Percentiles rank a stretch among this genome's conserved stretches.
phyloP scores from a whole-genome alignment of 2,888 invertebrate genomes.

The Hydrotaea diabolus region DNA sequence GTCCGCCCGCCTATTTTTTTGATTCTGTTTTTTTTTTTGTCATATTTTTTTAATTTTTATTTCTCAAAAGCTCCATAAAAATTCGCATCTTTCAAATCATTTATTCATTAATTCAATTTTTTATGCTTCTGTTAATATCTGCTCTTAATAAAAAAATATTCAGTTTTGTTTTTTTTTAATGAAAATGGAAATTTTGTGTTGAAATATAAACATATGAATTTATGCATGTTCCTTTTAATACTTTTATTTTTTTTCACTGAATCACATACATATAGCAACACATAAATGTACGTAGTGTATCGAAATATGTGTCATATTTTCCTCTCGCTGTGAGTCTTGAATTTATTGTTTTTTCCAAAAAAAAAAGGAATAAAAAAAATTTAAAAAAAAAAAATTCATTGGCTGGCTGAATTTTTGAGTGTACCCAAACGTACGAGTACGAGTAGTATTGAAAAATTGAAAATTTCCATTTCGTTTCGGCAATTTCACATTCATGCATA shows the following conservation, averaged over 20 bases:
- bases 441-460: constrained; percentile 17
- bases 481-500: background rate
- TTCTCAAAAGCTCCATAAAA: background rate
- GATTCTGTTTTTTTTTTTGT: background rate
- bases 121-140: background rate
- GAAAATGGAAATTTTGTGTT: constrained; percentile 7
- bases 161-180: background rate
- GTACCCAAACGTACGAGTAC: background rate
- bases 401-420: background rate
- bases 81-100: background rate
- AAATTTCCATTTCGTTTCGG: constrained; percentile 49
- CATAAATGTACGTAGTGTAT: background rate
- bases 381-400: background rate
- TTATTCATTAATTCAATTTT: background rate
- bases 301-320: constrained; percentile 17
- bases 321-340: background rate
- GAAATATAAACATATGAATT: background rate
- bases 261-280: background rate
- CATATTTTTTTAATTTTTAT: background rate
- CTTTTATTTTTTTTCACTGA: background rate
- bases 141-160: background rate
- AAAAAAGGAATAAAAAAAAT: background rate
- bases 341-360: constrained; percentile 15
- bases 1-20: background rate
- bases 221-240: background rate